These are phyloP conservation scores for Drosophila parabipectinata DNA, from an alignment of 1,140 invertebrate genomes.

Conservation along the genomic window DNA sequence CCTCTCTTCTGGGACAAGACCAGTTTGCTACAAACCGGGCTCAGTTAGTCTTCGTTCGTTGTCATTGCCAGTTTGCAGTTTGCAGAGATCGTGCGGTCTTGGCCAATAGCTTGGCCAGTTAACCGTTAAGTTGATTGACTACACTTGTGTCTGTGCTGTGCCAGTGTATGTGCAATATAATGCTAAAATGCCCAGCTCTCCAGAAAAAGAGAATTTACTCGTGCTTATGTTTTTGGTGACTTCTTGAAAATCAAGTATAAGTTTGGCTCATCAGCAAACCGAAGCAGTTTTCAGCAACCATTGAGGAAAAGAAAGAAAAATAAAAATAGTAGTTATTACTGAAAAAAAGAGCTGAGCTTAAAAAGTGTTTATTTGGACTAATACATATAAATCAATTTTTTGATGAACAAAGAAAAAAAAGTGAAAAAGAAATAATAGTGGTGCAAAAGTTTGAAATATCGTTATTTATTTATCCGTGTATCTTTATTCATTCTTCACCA, in stretches of 20 bases:
- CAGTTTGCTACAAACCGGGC: neutral
- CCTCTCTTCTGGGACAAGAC: conserved; percentile 1
- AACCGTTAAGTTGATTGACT: neutral
- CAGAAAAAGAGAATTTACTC: neutral
- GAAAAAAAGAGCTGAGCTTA: too few species aligned
- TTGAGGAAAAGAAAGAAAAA: too few species aligned
- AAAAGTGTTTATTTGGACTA: too few species aligned
- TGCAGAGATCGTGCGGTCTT: neutral
- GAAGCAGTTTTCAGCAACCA: too few species aligned
- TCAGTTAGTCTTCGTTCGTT: neutral
- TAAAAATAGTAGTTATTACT: too few species aligned
- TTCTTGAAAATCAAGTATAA: neutral
- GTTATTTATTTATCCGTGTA: too few species aligned
- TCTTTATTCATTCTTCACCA: too few species aligned
- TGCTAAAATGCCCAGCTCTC: neutral
- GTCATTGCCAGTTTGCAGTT: neutral
- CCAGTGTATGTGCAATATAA: neutral
- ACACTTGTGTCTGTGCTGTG: neutral
- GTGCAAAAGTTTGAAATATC: too few species aligned
- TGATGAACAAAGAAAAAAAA: too few species aligned
- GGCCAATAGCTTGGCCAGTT: neutral
- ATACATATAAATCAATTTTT: too few species aligned
- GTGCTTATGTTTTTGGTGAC: neutral
- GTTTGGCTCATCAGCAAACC: too few species aligned
- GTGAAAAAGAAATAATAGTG: too few species aligned